These are phyloP conservation scores for Calcarius lapponicus DNA, from an alignment of 2,797 vertebrate genomes.

Conservation along the genomic window DNA sequence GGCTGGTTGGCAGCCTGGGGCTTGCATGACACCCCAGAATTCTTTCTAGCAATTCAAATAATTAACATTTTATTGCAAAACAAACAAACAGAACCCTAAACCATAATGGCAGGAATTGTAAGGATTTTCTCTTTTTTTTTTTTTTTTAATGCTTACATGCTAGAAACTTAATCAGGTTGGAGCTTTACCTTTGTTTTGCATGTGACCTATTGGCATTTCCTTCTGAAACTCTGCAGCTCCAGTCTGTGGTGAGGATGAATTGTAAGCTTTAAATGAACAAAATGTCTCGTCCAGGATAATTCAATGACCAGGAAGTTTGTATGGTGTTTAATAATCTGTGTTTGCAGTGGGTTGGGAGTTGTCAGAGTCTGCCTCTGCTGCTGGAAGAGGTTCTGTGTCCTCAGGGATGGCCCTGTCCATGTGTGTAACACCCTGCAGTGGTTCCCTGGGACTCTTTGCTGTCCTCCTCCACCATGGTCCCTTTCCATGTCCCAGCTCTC, in stretches of 20 bases:
- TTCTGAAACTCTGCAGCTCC: neutral
- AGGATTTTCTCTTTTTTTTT: neutral
- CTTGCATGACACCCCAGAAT: neutral
- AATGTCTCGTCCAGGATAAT: neutral
- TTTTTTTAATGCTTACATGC: neutral
- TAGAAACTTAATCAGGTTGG: neutral
- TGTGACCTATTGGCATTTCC: neutral
- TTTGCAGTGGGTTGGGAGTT: neutral
- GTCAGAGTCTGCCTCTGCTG: neutral
- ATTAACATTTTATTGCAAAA: neutral
- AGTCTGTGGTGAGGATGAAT: neutral
- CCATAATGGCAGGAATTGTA: neutral
- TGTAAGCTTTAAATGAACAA: neutral
- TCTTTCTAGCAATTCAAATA: neutral
- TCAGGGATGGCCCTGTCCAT: neutral
- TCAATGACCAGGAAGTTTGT: neutral
- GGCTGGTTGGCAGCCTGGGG: neutral
- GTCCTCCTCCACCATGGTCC: fast-evolving
- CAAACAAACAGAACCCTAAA: neutral
- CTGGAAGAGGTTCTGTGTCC: neutral
- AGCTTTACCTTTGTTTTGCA: neutral
- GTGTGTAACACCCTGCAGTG: fast-evolving
- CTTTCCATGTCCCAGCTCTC: neutral
- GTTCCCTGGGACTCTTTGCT: neutral
- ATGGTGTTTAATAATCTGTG: neutral